Percentiles rank a stretch among this genome's conserved stretches.
Conservation (phyloP, 2,888 invertebrate genomes). For the Drosophila multiciliata region DNA sequence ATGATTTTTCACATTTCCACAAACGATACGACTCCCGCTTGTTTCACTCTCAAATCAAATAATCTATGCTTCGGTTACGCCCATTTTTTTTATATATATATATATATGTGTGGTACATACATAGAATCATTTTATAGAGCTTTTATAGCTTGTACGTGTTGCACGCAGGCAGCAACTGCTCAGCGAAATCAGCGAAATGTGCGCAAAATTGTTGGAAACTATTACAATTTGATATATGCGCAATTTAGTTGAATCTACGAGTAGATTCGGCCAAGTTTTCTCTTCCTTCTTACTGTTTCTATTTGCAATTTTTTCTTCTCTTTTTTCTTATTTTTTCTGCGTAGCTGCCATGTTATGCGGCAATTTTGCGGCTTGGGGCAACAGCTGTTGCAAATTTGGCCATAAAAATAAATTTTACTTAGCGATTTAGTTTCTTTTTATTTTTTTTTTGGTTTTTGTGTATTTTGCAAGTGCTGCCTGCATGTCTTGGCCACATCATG, state of each 20-base stretch:
- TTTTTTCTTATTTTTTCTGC: conserved; percentile 9
- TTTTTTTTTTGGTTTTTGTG: conserved; percentile 43
- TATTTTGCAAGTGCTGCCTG: conserved; percentile 11
- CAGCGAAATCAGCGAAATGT: conserved; percentile 65
- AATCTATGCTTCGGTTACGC: conserved; percentile 50
- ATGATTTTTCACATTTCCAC: conserved; percentile 33
- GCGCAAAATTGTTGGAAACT: conserved; percentile 70
- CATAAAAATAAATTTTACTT: conserved; percentile 72
- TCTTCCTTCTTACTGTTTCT: conserved; percentile 1
- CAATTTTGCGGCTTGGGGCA: conserved; percentile 64
- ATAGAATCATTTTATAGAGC: conserved; percentile 46
- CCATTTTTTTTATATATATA: conserved; percentile 19
- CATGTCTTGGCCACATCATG: conserved; percentile 34
- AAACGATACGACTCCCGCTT: conserved; percentile 19
- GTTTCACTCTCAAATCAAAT: conserved; percentile 57
- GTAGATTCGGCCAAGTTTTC: conserved; percentile 52
- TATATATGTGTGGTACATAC: conserved; percentile 16
- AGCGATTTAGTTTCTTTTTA: conserved; percentile 59
- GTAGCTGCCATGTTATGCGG: conserved; percentile 62
- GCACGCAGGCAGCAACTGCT: conserved; percentile 57
- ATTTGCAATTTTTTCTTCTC: background rate
- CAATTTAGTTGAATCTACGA: conserved; percentile 73
- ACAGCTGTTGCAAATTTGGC: conserved; percentile 71
- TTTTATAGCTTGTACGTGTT: conserved; percentile 68
- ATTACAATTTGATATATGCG: conserved; percentile 75